Base-by-base conservation (phyloP, 92 coral and sea anemone genomes). In the Zoanthus sociatus region DNA sequence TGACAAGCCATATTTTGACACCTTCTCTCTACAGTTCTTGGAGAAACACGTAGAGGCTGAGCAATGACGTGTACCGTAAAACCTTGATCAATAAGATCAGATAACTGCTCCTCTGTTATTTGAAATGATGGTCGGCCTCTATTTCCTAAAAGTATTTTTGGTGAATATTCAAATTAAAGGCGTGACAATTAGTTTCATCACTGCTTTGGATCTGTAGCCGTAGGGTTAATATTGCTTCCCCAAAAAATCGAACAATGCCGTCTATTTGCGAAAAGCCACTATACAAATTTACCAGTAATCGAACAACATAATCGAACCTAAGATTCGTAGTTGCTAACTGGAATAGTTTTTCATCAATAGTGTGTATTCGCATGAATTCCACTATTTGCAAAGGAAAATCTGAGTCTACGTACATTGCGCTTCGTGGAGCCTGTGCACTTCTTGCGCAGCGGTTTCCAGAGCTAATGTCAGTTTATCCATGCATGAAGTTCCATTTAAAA, bases 261-360 rank as follows among this genome's bases (percentile, higher is more conserved):
- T 89, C 84, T 74, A 56, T 84, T 77, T 77, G 89, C 79, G 79
- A 58, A 83, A 54, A 84, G 68, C 78, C 55, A 46, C 83, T 76
- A 77, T 84, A 86, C 55, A 89, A 53, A 77, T 89, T 89, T 73
- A 89, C 89, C 48, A 89, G 73, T 48, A 86, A 70, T 83, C 87
- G 33, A 55, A 64, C 63, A 37, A 72, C 77, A 72, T 72, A 72
- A 72, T 72, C 77, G 77, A 72, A 53, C 77, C 77, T 33, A 72
- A 72, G 21, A 72, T 72, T 72, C 77, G 77, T 72, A 72, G 77
- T 72, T 6, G 77, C 77, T 72, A 21, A 72, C 77, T 72, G 77
- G 77, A 26, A 26, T 26, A 26, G 26, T 26, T 26, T 26, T 26
- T 26, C 26, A 26, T 26, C 26, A 26, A 26, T 26, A 26, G 26